A percentile compares a stretch with the other conserved stretches of the same genome.
Evolutionary conservation across 64 coral and sea anemone species (phyloP).

Genomic region (Orbicella faveolata): DNA sequence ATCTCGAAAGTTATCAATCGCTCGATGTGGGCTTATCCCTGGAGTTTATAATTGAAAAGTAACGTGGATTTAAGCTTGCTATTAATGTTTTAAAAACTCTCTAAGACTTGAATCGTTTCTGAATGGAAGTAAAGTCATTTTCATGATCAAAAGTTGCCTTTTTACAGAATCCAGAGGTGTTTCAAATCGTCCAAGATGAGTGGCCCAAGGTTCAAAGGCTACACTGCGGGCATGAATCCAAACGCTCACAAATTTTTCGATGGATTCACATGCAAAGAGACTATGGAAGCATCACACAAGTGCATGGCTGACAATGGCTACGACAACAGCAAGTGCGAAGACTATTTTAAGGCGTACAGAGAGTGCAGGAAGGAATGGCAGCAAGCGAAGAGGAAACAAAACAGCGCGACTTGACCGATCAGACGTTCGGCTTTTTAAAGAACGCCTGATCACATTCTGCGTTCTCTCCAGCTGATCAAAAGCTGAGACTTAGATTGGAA

Average conservation of each 20-base stretch:
- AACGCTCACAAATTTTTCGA: slow-evolving; percentile 52
- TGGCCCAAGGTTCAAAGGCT: slow-evolving; percentile 4
- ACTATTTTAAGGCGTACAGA: slow-evolving; percentile 23
- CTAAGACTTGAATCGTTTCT: neutral
- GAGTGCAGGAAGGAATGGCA: slow-evolving; percentile 19
- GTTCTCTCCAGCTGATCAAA: no score
- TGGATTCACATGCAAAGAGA: slow-evolving; percentile 7
- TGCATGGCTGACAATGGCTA: slow-evolving; percentile 14
- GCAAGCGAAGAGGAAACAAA: slow-evolving; percentile 9
- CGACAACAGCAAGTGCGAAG: slow-evolving; percentile 19
- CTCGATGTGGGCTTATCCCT: neutral
- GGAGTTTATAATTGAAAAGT: no score
- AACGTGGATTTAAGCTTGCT: no score
- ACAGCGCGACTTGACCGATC: neutral
- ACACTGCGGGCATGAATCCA: slow-evolving; percentile 31
- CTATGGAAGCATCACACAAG: slow-evolving; percentile 9
- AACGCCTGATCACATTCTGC: no score
- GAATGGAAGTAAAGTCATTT: neutral
- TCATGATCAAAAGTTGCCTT: neutral
- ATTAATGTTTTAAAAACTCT: no score
- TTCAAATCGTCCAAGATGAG: neutral
- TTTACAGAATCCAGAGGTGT: neutral
- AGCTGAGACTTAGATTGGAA: no score
- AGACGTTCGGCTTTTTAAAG: no score
- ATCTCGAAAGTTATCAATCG: neutral